phyloP scores from a whole-genome alignment of 53 echinoderm and acorn worm species.

The Mesocentrotus franciscanus region DNA sequence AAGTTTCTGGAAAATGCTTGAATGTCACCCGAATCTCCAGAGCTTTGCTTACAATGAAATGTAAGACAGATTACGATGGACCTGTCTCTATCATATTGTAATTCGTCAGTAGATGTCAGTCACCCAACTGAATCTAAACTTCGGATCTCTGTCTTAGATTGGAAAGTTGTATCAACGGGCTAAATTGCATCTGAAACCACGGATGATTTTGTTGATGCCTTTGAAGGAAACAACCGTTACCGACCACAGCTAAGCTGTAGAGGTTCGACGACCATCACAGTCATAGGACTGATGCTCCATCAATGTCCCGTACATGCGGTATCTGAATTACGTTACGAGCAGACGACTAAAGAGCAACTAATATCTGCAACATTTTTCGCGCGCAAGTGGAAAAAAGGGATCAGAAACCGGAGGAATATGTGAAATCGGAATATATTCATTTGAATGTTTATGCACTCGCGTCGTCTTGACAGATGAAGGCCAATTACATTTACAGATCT shows the following conservation, averaged over 20 bases:
- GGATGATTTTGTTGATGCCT: not conserved
- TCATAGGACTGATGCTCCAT: not conserved
- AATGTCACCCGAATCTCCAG: not conserved
- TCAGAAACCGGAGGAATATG: conserved; percentile 1
- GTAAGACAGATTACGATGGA: conserved; percentile 10
- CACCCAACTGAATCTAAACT: not conserved
- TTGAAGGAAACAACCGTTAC: not conserved
- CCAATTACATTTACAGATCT: conserved; percentile 50
- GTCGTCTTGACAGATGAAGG: conserved; percentile 28
- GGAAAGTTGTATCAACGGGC: not conserved
- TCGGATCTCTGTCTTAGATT: not conserved
- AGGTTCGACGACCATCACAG: not conserved
- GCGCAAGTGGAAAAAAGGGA: not conserved
- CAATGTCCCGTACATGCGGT: not conserved
- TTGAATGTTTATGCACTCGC: conserved; percentile 25
- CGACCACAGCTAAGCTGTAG: not conserved
- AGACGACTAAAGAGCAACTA: not conserved
- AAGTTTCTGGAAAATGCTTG: not conserved
- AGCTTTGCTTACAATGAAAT: not conserved
- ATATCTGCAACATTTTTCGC: not conserved
- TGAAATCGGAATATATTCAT: conserved; percentile 45
- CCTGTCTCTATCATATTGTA: not conserved
- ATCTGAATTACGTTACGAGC: not conserved
- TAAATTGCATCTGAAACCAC: not conserved
- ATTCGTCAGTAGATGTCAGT: not conserved